These are phyloP conservation scores for Actinemys pallida DNA, from an alignment of 2,113 vertebrate genomes.

Conservation along the genomic window DNA sequence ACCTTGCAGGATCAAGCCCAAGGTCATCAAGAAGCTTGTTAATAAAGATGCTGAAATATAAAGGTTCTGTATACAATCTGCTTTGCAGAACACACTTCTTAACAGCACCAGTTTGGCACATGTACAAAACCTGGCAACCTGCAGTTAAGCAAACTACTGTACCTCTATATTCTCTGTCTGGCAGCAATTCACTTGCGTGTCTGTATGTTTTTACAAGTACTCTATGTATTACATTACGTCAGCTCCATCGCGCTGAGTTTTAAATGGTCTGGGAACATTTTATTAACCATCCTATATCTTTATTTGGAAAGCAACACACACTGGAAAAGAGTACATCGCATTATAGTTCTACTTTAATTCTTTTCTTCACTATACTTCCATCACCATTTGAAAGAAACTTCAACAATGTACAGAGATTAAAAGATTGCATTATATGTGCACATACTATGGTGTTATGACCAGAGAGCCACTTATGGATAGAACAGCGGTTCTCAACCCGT, in stretches of 20 bases:
- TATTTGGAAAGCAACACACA: slow-evolving; percentile 77
- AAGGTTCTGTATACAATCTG: slow-evolving; percentile 49
- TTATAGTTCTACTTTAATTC: slow-evolving; percentile 40
- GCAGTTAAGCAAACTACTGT: slow-evolving; percentile 64
- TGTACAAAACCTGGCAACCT: slow-evolving; percentile 57
- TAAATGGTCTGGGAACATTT: slow-evolving; percentile 79
- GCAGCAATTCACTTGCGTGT: slow-evolving; percentile 65
- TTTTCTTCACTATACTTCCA: slow-evolving; percentile 37
- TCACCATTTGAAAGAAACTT: not conserved
- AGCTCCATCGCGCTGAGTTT: slow-evolving; percentile 79
- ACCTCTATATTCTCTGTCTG: slow-evolving; percentile 75
- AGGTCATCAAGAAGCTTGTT: slow-evolving; percentile 41
- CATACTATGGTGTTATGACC: not conserved
- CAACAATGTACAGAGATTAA: not conserved
- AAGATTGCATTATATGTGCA: not conserved
- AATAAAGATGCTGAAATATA: slow-evolving; percentile 44
- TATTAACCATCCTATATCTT: slow-evolving; percentile 72
- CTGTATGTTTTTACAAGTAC: slow-evolving; percentile 74
- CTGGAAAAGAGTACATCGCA: slow-evolving; percentile 60
- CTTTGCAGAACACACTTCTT: slow-evolving; percentile 55
- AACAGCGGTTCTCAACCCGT: too few species aligned
- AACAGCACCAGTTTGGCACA: slow-evolving; percentile 59
- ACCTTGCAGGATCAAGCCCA: too few species aligned
- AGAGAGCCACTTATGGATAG: not conserved
- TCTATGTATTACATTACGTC: slow-evolving; percentile 74